A percentile compares a stretch with the other conserved stretches of the same genome.
Conservation (phyloP, 2,797 vertebrate species). For the Pangasius macronema region DNA sequence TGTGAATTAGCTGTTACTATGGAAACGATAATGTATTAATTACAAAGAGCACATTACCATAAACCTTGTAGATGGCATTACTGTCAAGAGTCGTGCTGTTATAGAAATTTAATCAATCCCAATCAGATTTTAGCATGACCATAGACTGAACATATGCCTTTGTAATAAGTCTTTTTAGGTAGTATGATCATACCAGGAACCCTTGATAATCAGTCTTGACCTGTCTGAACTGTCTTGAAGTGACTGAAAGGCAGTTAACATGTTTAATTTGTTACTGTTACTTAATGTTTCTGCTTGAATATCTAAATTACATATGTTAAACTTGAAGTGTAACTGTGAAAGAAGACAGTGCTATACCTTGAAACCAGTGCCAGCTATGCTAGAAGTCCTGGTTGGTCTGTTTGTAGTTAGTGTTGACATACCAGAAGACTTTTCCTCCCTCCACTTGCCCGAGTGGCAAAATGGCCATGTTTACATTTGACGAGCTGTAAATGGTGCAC, state of each 20-base stretch:
- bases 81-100: not conserved
- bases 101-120: not conserved
- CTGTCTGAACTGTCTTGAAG: not conserved
- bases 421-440: not conserved
- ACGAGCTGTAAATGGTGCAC: constrained; percentile 42
- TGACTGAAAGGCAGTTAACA: not conserved
- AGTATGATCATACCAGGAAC: not conserved
- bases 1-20: not conserved
- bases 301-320: not conserved
- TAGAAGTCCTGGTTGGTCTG: not conserved
- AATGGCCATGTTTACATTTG: constrained; percentile 62
- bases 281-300: not conserved
- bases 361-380: not conserved
- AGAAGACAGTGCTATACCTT: not conserved
- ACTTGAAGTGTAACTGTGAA: not conserved
- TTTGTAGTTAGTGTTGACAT: not conserved
- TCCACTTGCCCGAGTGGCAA: not conserved
- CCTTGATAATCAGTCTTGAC: not conserved
- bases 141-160: not conserved
- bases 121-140: not conserved
- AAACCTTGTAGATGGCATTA: not conserved
- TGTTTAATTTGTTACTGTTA: not conserved
- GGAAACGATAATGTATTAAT: not conserved
- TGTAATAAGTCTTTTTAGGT: not conserved
- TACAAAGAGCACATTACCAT: not conserved